Conservation (phyloP, 2,888 invertebrate genomes). For the Kuschelorhynchus macadamiae region DNA sequence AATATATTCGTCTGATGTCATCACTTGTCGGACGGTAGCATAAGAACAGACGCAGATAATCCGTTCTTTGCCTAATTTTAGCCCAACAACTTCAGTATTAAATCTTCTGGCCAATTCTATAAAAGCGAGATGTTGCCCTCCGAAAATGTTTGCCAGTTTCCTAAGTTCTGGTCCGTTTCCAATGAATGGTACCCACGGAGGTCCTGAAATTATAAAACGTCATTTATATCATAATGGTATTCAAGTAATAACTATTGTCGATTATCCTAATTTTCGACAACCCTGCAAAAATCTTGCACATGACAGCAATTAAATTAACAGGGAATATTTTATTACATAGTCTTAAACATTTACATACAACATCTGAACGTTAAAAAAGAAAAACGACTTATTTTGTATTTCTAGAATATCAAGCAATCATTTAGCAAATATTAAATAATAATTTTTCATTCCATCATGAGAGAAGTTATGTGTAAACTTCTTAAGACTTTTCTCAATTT, state of each 20-base stretch:
- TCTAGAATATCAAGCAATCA: no score
- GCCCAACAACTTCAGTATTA: slow-evolving; percentile 71
- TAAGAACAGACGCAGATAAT: slow-evolving; percentile 73
- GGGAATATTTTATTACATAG: no score
- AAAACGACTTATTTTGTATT: no score
- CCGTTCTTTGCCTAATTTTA: slow-evolving; percentile 72
- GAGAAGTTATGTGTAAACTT: no score
- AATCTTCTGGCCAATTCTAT: slow-evolving; percentile 69
- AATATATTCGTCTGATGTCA: slow-evolving; percentile 74
- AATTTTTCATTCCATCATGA: no score
- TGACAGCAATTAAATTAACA: no score
- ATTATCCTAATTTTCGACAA: no score
- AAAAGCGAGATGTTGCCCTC: slow-evolving; percentile 72
- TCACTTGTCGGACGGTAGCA: slow-evolving; percentile 70
- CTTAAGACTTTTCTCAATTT: no score
- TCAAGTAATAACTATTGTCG: background rate
- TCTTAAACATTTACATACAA: no score
- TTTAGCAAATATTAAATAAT: no score
- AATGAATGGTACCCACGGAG: slow-evolving; percentile 68
- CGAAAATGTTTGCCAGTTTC: slow-evolving; percentile 63
- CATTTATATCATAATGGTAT: background rate
- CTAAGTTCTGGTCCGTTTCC: slow-evolving; percentile 66
- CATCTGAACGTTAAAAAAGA: no score
- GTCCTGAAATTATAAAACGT: slow-evolving; percentile 65
- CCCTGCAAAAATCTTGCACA: no score